These are phyloP conservation scores for Anastrepha obliqua DNA, from an alignment of 1,140 invertebrate species.

Conservation along the genomic window DNA sequence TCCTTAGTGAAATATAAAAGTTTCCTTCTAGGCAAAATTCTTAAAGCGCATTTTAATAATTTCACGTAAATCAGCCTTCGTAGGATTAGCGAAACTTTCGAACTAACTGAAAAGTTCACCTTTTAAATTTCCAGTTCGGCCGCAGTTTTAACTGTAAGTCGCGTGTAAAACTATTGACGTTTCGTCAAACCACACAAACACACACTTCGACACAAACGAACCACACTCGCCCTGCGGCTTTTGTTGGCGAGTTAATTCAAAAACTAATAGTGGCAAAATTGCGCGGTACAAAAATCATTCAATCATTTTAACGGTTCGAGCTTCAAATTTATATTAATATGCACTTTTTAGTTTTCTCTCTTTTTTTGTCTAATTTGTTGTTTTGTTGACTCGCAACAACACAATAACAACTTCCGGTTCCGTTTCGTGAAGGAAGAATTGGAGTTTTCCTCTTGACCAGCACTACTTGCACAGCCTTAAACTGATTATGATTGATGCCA, in stretches of 20 bases:
- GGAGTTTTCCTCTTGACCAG: not conserved
- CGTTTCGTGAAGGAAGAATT: not conserved
- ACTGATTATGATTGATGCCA: conserved; percentile 44
- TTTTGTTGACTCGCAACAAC: not conserved
- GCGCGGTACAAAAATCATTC: not conserved
- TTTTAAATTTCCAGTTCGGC: not conserved
- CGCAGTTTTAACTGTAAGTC: not conserved
- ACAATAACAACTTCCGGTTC: not conserved
- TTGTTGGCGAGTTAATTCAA: too few species aligned
- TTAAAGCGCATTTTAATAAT: too few species aligned
- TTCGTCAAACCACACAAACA: not conserved
- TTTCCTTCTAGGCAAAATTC: too few species aligned
- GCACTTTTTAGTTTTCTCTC: not conserved
- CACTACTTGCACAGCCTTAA: not conserved
- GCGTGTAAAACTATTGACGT: not conserved
- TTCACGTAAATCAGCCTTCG: too few species aligned
- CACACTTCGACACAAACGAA: not conserved
- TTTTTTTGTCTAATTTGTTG: not conserved
- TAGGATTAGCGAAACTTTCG: too few species aligned
- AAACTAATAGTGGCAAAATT: not conserved
- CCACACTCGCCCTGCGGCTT: too few species aligned
- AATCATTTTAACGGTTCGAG: not conserved
- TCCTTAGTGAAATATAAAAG: too few species aligned
- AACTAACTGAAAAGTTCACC: not conserved
- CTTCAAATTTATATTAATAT: not conserved